Percentiles rank a stretch among this genome's conserved stretches.
These are phyloP conservation scores for Podarcis cretensis DNA, from an alignment of 2,113 vertebrate genomes.

Conservation along the genomic window DNA sequence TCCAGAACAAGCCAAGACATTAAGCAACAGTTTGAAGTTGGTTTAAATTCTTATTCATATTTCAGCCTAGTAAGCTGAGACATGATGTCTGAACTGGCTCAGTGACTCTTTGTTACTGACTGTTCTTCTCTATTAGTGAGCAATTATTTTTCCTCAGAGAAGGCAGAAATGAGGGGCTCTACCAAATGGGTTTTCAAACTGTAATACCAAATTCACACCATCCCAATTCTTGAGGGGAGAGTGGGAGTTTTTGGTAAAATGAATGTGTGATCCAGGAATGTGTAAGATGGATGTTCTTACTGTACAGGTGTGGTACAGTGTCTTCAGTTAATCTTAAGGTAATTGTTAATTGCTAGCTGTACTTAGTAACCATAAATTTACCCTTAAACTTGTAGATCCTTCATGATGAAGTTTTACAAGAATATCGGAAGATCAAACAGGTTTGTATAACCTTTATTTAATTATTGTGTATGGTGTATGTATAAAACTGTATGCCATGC, in stretches of 20 bases:
- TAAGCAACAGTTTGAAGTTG: not conserved
- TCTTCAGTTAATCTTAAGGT: not conserved
- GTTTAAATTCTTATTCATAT: not conserved
- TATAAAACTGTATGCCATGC: not conserved
- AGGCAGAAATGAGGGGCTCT: too few species aligned
- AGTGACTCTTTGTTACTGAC: not conserved
- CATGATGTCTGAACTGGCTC: not conserved
- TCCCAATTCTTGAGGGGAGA: not conserved
- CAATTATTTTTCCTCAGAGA: not conserved
- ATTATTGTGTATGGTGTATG: not conserved
- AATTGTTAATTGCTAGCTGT: not conserved
- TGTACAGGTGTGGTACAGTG: not conserved
- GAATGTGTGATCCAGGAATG: too few species aligned
- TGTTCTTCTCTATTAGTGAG: not conserved
- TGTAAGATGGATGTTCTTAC: not conserved
- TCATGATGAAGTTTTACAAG: constrained; percentile 86
- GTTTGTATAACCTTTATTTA: constrained; percentile 62
- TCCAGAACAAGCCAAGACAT: not conserved
- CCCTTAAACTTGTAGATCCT: constrained; percentile 77
- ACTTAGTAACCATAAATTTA: not conserved
- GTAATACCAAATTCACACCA: not conserved
- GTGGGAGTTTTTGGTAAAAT: not conserved
- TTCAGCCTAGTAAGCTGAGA: not conserved
- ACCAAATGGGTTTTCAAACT: not conserved
- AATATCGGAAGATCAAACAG: constrained; percentile 88